Evolutionary conservation across 2,113 vertebrate genomes (phyloP), one percentile per base, ranked within the genome.

Genomic region (Cyprinus carpio): DNA sequence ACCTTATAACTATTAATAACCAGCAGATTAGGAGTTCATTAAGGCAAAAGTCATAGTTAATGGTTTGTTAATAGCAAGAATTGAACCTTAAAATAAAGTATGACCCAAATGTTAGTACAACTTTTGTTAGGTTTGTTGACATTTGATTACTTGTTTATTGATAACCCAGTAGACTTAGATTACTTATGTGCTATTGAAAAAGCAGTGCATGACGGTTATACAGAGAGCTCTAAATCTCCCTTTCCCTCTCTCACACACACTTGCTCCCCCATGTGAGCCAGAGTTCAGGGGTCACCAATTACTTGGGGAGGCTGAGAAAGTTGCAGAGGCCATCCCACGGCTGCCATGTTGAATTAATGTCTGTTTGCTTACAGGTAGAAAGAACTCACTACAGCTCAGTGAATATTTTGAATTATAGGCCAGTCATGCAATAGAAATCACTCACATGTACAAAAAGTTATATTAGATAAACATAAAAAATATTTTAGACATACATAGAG

Each of bases 271-370:
- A 92, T 92, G 94, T 90, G 94, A 95, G 90, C 87, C 56, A 88
- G 90, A 94, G 96, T 95, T 95, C 96, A 94, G 87, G 93, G 96
- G 95, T 96, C 94, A 96, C 95, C 95, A 97, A 96, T 97, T 97
- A 96, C 95, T 93, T 91, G 83, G 93, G 92, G 92, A 95, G 94
- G 94, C 95, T 95, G 95, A 95, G 94, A 96, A 96, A 95, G 94
- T 94, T 95, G 93, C 91, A 82, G 93, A 92, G 93, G 93, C 91
- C 91, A 94, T 92, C 93, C 95, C 93, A 87, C 89, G 91, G 93
- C 95, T 96, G 96, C 94, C 96, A 94, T 89, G 91, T 90, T 93
- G 81, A 86, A 96, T 97, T 96, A 97, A 49, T 91, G 83, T 96
- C 94, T 95, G 75, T 71, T 79, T 86, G 90, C 87, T 92, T 87